These are phyloP conservation scores for Agriopis aurantiaria DNA, from an alignment of 2,888 invertebrate species.

Conservation along the genomic window DNA sequence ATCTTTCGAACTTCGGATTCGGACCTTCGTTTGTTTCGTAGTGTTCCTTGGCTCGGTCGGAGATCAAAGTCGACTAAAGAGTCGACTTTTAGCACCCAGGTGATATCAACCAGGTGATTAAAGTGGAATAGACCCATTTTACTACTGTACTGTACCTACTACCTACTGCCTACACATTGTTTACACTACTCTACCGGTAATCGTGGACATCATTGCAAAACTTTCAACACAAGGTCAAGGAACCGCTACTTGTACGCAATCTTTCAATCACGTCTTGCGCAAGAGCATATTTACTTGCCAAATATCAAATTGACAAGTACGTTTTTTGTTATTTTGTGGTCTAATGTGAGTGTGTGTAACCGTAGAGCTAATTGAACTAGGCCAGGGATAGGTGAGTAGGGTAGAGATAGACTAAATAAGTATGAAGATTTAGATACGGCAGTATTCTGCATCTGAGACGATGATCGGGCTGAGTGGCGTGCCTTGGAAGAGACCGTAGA, in stretches of 20 bases:
- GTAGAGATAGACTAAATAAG: no score
- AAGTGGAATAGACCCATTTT: no score
- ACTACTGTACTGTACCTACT: not conserved
- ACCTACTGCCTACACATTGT: constrained; percentile 9
- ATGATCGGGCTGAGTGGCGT: no score
- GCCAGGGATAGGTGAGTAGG: constrained; percentile 11
- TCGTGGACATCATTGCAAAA: constrained; percentile 38
- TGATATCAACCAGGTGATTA: no score
- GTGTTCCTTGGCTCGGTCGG: no score
- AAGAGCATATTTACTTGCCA: constrained; percentile 42
- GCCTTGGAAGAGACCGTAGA: no score
- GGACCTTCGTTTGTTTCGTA: no score
- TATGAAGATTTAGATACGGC: no score
- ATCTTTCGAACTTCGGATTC: no score
- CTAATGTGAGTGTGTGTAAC: not conserved
- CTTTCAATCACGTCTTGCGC: constrained; percentile 49
- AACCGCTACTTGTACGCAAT: constrained; percentile 52
- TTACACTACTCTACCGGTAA: constrained; percentile 7
- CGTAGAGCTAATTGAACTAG: constrained; percentile 14
- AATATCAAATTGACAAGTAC: constrained; percentile 29
- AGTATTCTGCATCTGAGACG: no score
- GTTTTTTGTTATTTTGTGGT: constrained; percentile 28
- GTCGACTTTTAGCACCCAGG: no score
- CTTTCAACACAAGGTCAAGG: constrained; percentile 52
- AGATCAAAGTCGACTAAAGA: no score